A percentile compares a stretch with the other conserved stretches of the same genome.
These are phyloP conservation scores for Pollicipes pollicipes DNA, from an alignment of 1,140 invertebrate species.

Conservation along the genomic window DNA sequence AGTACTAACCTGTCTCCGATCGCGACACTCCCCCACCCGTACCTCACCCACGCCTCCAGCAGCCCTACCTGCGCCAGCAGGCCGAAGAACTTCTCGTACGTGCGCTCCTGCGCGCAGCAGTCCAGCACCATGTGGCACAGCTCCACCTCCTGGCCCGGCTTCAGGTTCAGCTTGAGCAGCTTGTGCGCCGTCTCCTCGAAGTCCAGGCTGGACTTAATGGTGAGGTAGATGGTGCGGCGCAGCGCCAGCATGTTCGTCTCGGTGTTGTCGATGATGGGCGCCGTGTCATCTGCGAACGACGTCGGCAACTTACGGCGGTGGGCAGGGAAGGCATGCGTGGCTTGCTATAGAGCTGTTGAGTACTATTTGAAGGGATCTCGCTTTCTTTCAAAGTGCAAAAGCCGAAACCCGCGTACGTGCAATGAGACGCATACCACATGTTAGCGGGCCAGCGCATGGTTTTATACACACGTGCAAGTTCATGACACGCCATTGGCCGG, in stretches of 20 bases:
- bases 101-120: slow-evolving; percentile 95
- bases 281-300: slow-evolving; percentile 19
- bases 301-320: no score
- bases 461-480: no score
- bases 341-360: no score
- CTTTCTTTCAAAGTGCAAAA: no score
- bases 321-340: no score
- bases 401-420: no score
- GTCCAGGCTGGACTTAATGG: slow-evolving; percentile 93
- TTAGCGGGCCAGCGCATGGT: no score
- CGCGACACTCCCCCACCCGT: neutral
- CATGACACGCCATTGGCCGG: no score
- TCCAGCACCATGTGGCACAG: slow-evolving; percentile 98
- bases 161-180: slow-evolving; percentile 88
- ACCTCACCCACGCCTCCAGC: neutral
- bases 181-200: slow-evolving; percentile 99
- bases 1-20: neutral
- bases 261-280: slow-evolving; percentile 78
- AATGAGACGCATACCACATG: no score
- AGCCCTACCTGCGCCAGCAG: slow-evolving; percentile 44
- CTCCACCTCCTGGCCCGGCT: slow-evolving; percentile 81
- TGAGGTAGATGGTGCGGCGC: slow-evolving; percentile 88
- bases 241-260: slow-evolving; percentile 91
- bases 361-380: no score
- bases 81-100: slow-evolving; percentile 97